Evolutionary conservation across 1,140 invertebrate genomes (phyloP), one percentile per base, ranked within the genome.

Genomic region (Zaprionus tsacasi): DNA sequence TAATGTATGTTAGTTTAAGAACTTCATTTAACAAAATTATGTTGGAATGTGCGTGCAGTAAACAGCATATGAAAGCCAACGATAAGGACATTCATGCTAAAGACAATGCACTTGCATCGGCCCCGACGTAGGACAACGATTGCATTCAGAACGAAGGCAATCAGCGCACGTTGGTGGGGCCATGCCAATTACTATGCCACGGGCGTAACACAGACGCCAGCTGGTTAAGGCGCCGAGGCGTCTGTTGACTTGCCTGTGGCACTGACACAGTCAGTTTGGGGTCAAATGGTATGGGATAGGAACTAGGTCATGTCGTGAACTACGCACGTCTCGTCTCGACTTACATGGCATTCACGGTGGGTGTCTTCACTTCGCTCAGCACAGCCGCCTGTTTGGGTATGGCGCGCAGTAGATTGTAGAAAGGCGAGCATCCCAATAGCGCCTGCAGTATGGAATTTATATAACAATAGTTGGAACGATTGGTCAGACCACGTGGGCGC

Each of bases 401-500:
- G 48, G 95, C 95, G 79, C 95, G 96, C 76, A 99, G 93, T 82
- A 99, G 94, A 93, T 99, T 98, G 91, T 97, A 98, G 93, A 99
- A 98, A 0, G 98, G 97, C 15, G 98, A 97, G 93, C 98, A 99
- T 27, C 97, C 97, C 0, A 99, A 93, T 57, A 99, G 93, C 0
- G 98, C 97, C 93, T 98, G 97, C 38, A 98, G 93, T 67, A 97
- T 97, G 33, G 98, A 97, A 93, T 99, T 99, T 30, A 98, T 97
- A 88, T 99, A 99, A 93, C 98, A 99, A 93, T 98, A 99, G 94
- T 99, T 99, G 56, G 96, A 97, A 59, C 96, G 95, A 93, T 99
- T 99, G 40, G 96, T 96, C 13, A 99, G 94, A 10, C 98, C 98
- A 61, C 98, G 95, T 0, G 98, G 98, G 83, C 96, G 94, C 15